phyloP scores from a whole-genome alignment of 1,140 invertebrate genomes.

The Drosophila micromelanica region DNA sequence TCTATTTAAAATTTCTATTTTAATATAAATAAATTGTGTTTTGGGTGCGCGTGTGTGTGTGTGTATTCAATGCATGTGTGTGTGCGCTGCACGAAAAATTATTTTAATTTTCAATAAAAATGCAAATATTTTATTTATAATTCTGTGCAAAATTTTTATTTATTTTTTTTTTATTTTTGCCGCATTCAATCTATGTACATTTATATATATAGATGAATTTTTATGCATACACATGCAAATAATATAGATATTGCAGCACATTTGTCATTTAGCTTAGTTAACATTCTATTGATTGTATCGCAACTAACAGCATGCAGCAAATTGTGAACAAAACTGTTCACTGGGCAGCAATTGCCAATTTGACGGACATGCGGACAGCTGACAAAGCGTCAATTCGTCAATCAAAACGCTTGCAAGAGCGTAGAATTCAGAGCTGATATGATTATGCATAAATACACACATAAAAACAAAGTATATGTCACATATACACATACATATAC shows the following conservation, averaged over 20 bases:
- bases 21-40: slow-evolving; percentile 32
- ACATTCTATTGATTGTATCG: neutral
- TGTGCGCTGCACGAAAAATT: slow-evolving; percentile 29
- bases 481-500: neutral
- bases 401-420: slow-evolving; percentile 11
- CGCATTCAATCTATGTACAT: slow-evolving; percentile 26
- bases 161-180: slow-evolving; percentile 18
- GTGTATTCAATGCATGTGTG: neutral
- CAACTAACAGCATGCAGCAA: neutral
- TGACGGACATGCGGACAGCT: no score
- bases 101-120: slow-evolving; percentile 59
- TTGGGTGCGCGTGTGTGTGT: slow-evolving; percentile 8
- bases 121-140: slow-evolving; percentile 56
- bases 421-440: neutral
- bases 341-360: neutral
- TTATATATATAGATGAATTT: neutral
- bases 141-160: slow-evolving; percentile 18
- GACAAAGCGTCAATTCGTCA: slow-evolving; percentile 21
- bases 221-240: neutral
- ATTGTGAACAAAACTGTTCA: neutral
- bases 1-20: slow-evolving; percentile 33
- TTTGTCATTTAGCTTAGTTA: slow-evolving; percentile 19
- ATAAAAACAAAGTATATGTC: neutral
- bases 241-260: slow-evolving; percentile 19
- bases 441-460: no score